Evolutionary conservation across 37 sponge, comb jelly and placozoan genomes (phyloP).

Genomic region (Trichoplax adhaerens): DNA sequence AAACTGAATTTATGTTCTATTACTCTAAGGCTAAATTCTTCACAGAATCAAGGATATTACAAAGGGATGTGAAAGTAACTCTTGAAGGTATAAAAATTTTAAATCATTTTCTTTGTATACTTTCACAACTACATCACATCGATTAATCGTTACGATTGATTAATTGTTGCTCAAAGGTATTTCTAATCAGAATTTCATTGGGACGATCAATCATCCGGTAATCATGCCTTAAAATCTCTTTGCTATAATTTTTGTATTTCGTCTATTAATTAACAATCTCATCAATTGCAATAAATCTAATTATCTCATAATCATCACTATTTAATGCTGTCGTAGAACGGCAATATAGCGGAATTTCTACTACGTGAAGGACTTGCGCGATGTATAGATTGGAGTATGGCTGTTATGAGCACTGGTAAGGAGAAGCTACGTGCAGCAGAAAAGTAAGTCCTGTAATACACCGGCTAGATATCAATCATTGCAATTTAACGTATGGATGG

Average conservation of each 20-base stretch:
- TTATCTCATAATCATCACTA: background rate
- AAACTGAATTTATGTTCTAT: background rate
- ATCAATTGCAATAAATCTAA: background rate
- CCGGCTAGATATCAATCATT: too few species aligned
- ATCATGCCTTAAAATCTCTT: background rate
- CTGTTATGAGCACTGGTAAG: slow-evolving; percentile 38
- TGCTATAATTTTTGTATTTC: background rate
- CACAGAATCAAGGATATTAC: slow-evolving; percentile 76
- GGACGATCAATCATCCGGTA: slow-evolving; percentile 22
- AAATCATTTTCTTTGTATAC: slow-evolving; percentile 9
- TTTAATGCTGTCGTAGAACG: slow-evolving; percentile 2
- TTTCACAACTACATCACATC: background rate
- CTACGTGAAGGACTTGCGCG: slow-evolving; percentile 79
- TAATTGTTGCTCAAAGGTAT: background rate
- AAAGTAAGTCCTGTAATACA: slow-evolving; percentile 15
- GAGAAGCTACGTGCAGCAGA: slow-evolving; percentile 72
- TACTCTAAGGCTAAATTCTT: slow-evolving; percentile 53
- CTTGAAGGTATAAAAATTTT: slow-evolving; percentile 74
- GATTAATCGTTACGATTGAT: too few species aligned
- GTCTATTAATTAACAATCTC: background rate
- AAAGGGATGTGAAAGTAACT: slow-evolving; percentile 67
- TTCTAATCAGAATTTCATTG: slow-evolving; percentile 22
- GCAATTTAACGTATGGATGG: too few species aligned
- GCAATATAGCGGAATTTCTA: slow-evolving; percentile 83
- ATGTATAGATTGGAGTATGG: slow-evolving; percentile 97